These are phyloP conservation scores for Paedocypris sp. DNA, from an alignment of 2,113 vertebrate species.

Conservation along the genomic window DNA sequence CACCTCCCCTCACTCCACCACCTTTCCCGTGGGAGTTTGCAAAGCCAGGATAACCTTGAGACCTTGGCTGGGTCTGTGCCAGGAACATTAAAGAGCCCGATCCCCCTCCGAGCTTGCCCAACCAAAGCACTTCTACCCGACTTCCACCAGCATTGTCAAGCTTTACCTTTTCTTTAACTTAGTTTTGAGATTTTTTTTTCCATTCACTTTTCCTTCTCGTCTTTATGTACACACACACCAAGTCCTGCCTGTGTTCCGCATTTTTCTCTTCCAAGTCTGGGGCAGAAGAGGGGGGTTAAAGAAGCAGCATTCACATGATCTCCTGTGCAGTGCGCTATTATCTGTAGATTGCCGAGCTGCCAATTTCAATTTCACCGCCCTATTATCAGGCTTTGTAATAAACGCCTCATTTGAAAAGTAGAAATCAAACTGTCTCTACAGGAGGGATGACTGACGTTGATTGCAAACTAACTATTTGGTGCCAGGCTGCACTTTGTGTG, in stretches of 20 bases:
- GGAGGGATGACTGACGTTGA: constrained; percentile 66
- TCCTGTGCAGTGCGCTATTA: constrained; percentile 54
- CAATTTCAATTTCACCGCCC: constrained; percentile 67
- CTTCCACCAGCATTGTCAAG: constrained; percentile 32
- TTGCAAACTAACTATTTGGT: constrained; percentile 71
- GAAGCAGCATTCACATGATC: constrained; percentile 63
- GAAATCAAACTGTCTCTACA: constrained; percentile 71
- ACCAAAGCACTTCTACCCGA: constrained; percentile 31
- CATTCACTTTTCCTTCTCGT: background rate
- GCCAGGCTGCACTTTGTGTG: constrained; percentile 63
- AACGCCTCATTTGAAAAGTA: constrained; percentile 70
- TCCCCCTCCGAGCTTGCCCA: constrained; percentile 35
- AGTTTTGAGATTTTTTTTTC: background rate
- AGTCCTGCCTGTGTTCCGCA: constrained; percentile 6
- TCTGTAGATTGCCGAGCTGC: constrained; percentile 65
- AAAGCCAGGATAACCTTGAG: constrained; percentile 71
- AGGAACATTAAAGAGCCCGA: constrained; percentile 67
- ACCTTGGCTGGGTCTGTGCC: constrained; percentile 74
- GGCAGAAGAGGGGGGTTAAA: constrained; percentile 41
- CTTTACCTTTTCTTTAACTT: background rate
- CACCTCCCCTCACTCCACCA: constrained; percentile 55
- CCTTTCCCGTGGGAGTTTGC: constrained; percentile 90
- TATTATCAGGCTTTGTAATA: constrained; percentile 70
- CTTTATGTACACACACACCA: background rate
- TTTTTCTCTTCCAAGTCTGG: constrained; percentile 32